Evolutionary conservation across 2,113 vertebrate genomes (phyloP).

Genomic region (Phylloscopus whistleri): DNA sequence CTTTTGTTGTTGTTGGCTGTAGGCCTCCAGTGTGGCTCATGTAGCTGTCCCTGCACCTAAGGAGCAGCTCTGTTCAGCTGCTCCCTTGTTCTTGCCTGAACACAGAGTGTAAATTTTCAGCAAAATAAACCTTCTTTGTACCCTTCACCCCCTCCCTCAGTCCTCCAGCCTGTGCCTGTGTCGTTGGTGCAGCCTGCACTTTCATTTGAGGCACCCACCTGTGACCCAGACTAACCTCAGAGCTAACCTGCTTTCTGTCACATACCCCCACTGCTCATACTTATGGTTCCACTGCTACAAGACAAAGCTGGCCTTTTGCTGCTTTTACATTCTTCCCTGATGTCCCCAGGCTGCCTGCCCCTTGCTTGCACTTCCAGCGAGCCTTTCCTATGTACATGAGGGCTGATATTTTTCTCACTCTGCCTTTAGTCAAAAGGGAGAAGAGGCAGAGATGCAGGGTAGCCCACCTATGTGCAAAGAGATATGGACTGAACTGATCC

Average conservation of each 20-base stretch:
- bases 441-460: background rate
- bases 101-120: background rate
- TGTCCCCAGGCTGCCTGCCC: background rate
- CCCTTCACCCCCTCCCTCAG: background rate
- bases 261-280: background rate
- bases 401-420: background rate
- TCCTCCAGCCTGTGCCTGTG: background rate
- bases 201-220: background rate
- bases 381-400: rapidly evolving
- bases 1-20: background rate
- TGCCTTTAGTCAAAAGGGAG: background rate
- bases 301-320: background rate
- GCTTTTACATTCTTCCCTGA: background rate
- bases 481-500: background rate
- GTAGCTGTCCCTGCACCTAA: background rate
- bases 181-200: background rate
- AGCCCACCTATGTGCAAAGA: background rate
- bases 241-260: background rate
- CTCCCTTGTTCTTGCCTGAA: background rate
- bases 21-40: background rate
- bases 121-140: background rate
- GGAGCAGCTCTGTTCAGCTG: background rate
- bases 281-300: background rate
- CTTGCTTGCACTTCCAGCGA: rapidly evolving
- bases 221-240: rapidly evolving